Evolutionary conservation across 2,113 vertebrate species (phyloP).

Genomic region (Caranx ignobilis): DNA sequence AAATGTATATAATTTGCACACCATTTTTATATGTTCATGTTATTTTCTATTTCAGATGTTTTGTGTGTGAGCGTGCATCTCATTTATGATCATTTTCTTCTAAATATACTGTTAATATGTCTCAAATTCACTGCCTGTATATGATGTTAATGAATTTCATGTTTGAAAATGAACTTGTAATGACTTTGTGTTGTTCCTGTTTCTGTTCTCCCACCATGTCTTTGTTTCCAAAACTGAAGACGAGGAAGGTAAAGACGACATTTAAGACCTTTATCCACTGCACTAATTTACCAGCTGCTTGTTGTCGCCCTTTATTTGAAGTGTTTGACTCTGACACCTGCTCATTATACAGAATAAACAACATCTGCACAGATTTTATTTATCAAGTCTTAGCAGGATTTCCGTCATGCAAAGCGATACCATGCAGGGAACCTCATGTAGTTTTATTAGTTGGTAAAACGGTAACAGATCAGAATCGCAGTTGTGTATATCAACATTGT

Average conservation of each 20-base stretch:
- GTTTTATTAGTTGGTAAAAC: not conserved
- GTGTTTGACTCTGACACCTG: slow-evolving; percentile 73
- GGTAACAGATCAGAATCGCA: not conserved
- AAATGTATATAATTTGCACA: not conserved
- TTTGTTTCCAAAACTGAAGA: slow-evolving; percentile 85
- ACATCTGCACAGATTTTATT: slow-evolving; percentile 5
- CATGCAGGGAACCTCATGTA: not conserved
- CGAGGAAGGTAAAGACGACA: slow-evolving; percentile 90
- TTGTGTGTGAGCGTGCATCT: no score
- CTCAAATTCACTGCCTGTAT: not conserved
- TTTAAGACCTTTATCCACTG: slow-evolving; percentile 58
- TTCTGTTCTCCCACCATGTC: slow-evolving; percentile 46
- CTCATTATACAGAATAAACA: slow-evolving; percentile 10
- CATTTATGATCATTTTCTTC: not conserved
- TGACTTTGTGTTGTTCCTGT: slow-evolving; percentile 11
- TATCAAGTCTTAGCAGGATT: no score
- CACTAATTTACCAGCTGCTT: slow-evolving; percentile 72
- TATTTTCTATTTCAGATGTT: not conserved
- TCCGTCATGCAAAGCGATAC: not conserved
- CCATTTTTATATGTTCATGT: not conserved
- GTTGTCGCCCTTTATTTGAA: slow-evolving; percentile 72
- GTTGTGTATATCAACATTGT: no score
- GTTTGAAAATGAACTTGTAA: not conserved
- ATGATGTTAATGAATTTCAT: not conserved
- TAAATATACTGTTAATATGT: not conserved